phyloP scores from a whole-genome alignment of 1,140 invertebrate genomes.

The Eupeodes corollae region DNA sequence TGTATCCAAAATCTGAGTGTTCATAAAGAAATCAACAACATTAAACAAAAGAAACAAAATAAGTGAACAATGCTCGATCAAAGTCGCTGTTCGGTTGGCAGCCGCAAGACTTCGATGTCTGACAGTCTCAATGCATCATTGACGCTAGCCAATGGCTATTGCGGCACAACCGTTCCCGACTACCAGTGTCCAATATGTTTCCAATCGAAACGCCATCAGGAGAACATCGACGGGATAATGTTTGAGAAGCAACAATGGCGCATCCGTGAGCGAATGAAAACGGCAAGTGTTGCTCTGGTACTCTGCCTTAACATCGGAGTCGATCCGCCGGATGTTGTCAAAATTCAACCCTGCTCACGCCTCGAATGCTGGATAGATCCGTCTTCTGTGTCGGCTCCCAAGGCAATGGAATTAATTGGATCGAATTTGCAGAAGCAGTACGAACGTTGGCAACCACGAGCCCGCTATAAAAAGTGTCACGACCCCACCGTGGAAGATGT shows the following conservation, averaged over 20 bases:
- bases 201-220: constrained; percentile 25
- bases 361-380: constrained; percentile 97
- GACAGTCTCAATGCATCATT: neutral
- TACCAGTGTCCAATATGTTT: constrained; percentile 23
- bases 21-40: no score
- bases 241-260: constrained; percentile 23
- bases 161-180: constrained; percentile 7
- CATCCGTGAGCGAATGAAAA: constrained; percentile 68
- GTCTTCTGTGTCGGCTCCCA: constrained; percentile 73
- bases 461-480: constrained; percentile 88
- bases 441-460: constrained; percentile 93
- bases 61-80: neutral
- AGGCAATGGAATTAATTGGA: constrained; percentile 89
- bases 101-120: constrained; percentile 9
- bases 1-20: no score
- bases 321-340: constrained; percentile 95
- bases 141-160: constrained; percentile 5
- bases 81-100: neutral
- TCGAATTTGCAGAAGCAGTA: constrained; percentile 90
- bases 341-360: constrained; percentile 90
- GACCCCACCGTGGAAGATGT: constrained; percentile 98
- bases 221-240: constrained; percentile 16
- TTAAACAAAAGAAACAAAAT: neutral
- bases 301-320: constrained; percentile 97
- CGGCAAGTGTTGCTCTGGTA: constrained; percentile 96